Evolutionary conservation across 2,113 vertebrate genomes (phyloP).

Genomic region (Pseudorasbora parva): DNA sequence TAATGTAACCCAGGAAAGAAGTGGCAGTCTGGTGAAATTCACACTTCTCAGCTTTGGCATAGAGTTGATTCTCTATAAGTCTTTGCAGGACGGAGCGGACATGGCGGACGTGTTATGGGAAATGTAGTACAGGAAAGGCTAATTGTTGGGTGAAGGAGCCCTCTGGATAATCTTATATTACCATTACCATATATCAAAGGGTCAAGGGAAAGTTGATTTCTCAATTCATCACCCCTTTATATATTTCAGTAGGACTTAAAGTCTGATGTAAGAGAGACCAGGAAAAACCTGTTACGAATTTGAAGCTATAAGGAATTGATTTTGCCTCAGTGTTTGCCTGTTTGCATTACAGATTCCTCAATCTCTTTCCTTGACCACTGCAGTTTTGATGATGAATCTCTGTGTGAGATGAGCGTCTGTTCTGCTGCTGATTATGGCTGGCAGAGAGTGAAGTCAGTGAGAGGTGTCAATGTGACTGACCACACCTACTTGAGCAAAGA

Average conservation of each 20-base stretch:
- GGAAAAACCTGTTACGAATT: background rate
- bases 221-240: too few species aligned
- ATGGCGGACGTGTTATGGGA: too few species aligned
- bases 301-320: background rate
- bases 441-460: constrained; percentile 34
- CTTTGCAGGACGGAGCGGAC: too few species aligned
- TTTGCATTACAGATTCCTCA: constrained; percentile 1
- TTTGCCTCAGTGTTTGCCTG: background rate
- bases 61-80: too few species aligned
- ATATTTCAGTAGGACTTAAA: background rate
- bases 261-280: background rate
- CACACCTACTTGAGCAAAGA: constrained; percentile 50
- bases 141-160: too few species aligned
- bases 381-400: constrained; percentile 45
- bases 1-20: too few species aligned
- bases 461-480: constrained; percentile 4
- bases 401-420: constrained; percentile 58
- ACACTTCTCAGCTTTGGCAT: too few species aligned
- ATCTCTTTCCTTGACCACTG: constrained; percentile 59
- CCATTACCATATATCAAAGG: too few species aligned
- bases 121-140: too few species aligned
- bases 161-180: too few species aligned
- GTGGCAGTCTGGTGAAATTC: too few species aligned
- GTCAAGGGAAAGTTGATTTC: too few species aligned
- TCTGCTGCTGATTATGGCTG: constrained; percentile 40